A percentile compares a stretch with the other conserved stretches of the same genome.
phyloP scores from a whole-genome alignment of 2,888 invertebrate species.

The Yponomeuta evonymella region DNA sequence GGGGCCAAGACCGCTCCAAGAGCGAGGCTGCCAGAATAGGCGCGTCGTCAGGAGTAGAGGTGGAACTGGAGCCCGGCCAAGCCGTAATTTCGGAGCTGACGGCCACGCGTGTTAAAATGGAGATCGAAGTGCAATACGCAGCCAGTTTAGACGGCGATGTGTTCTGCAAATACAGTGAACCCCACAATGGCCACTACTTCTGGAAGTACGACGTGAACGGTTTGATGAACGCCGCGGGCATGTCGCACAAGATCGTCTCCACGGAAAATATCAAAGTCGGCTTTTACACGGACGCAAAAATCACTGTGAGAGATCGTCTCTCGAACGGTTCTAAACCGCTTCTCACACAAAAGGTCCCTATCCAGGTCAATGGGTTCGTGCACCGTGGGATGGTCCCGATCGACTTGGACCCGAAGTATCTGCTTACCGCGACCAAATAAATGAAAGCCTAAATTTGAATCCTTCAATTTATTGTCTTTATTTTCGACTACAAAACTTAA shows the following conservation, averaged over 20 bases:
- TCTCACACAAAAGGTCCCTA: background rate
- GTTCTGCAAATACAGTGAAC: constrained; percentile 25
- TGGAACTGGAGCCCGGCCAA: constrained; percentile 12
- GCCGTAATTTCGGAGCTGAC: constrained; percentile 10
- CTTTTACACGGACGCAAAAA: constrained; percentile 22
- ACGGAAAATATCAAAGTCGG: constrained; percentile 24
- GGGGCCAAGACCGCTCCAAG: background rate
- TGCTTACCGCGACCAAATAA: too few relatives aligned
- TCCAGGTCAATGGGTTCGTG: background rate
- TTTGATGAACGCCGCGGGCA: constrained; percentile 16
- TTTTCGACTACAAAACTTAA: too few relatives aligned
- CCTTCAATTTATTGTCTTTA: too few relatives aligned
- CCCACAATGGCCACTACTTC: constrained; percentile 25
- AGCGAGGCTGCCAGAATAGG: background rate
- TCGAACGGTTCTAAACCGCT: background rate
- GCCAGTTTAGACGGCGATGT: constrained; percentile 25
- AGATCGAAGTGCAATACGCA: constrained; percentile 26
- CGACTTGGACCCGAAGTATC: background rate
- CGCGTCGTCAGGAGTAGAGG: constrained; percentile 5
- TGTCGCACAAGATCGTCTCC: constrained; percentile 13
- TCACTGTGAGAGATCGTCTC: constrained; percentile 15
- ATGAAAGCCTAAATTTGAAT: too few relatives aligned
- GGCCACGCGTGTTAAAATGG: constrained; percentile 12
- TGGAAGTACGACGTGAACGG: constrained; percentile 27
- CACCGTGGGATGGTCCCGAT: background rate